These are phyloP conservation scores for Lasioglossum morio DNA, from an alignment of 2,888 invertebrate genomes.

Conservation along the genomic window DNA sequence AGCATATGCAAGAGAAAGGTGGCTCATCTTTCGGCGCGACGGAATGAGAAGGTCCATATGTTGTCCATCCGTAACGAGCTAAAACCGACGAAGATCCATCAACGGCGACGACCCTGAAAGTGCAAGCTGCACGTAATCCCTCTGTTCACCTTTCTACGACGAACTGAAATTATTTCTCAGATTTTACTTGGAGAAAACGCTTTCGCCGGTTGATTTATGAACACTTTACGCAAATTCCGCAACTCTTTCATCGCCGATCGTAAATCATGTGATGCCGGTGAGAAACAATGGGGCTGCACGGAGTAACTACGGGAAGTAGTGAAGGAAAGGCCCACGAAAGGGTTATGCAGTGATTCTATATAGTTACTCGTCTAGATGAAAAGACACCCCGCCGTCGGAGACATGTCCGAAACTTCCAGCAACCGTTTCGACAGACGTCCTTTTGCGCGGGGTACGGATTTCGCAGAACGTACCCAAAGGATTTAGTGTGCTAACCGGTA, in stretches of 20 bases:
- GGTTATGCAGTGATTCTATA: slow-evolving; percentile 36
- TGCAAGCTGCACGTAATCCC: not conserved
- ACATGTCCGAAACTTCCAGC: not conserved
- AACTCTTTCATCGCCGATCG: slow-evolving; percentile 39
- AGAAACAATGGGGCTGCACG: slow-evolving; percentile 65
- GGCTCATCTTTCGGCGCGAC: slow-evolving; percentile 36
- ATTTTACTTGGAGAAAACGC: slow-evolving; percentile 67
- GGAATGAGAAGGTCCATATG: slow-evolving; percentile 52
- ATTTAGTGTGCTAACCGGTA: slow-evolving; percentile 50
- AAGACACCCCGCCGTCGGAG: slow-evolving; percentile 35
- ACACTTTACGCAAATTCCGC: slow-evolving; percentile 77
- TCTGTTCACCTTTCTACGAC: not conserved
- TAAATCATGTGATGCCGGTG: slow-evolving; percentile 66
- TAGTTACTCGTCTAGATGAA: not conserved
- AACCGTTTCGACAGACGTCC: not conserved
- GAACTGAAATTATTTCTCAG: slow-evolving; percentile 61
- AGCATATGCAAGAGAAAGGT: slow-evolving; percentile 27
- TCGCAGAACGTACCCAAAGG: slow-evolving; percentile 19
- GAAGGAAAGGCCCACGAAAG: slow-evolving; percentile 55
- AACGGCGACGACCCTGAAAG: slow-evolving; percentile 1
- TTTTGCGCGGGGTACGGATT: not conserved
- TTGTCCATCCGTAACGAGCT: slow-evolving; percentile 51
- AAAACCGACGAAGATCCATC: slow-evolving; percentile 17
- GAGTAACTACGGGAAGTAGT: slow-evolving; percentile 61
- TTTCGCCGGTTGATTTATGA: slow-evolving; percentile 75